These are phyloP conservation scores for Clarias macrocephalus DNA, from an alignment of 2,113 vertebrate genomes.

Conservation along the genomic window DNA sequence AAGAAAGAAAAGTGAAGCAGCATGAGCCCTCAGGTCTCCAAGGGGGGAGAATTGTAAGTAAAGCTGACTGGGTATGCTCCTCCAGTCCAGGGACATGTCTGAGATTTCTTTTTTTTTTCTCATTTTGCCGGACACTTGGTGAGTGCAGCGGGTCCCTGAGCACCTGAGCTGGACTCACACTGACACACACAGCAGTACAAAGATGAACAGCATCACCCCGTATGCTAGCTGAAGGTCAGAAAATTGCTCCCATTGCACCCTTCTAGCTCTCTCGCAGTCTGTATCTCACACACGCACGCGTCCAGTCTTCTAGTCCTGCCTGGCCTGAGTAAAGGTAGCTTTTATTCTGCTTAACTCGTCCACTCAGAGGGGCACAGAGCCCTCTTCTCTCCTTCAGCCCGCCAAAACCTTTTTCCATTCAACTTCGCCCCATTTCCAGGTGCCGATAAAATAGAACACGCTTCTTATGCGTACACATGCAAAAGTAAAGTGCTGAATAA, in stretches of 20 bases:
- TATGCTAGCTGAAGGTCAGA: constrained; percentile 87
- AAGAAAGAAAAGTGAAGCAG: constrained; percentile 46
- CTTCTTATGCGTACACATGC: constrained; percentile 63
- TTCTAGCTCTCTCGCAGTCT: constrained; percentile 57
- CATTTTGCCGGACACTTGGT: constrained; percentile 80
- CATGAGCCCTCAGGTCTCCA: constrained; percentile 76
- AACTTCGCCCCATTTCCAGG: constrained; percentile 71
- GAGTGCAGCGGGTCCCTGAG: constrained; percentile 82
- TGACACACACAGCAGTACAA: constrained; percentile 87
- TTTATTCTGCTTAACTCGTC: constrained; percentile 90
- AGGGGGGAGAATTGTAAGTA: constrained; percentile 89
- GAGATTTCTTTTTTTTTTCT: constrained; percentile 67
- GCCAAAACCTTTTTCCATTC: constrained; percentile 73
- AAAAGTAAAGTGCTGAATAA: constrained; percentile 69
- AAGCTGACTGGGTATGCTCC: constrained; percentile 90
- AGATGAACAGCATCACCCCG: constrained; percentile 94
- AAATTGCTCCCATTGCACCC: constrained; percentile 95
- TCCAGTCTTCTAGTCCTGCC: constrained; percentile 62
- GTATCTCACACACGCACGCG: constrained; percentile 62
- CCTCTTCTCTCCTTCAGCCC: constrained; percentile 61
- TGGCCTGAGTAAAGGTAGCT: constrained; percentile 79
- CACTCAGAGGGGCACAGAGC: constrained; percentile 70
- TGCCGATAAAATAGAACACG: constrained; percentile 63
- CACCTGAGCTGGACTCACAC: constrained; percentile 78
- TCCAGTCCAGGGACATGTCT: constrained; percentile 82